These are phyloP conservation scores for Drosophila mimetica DNA, from an alignment of 2,888 invertebrate species.

Conservation along the genomic window DNA sequence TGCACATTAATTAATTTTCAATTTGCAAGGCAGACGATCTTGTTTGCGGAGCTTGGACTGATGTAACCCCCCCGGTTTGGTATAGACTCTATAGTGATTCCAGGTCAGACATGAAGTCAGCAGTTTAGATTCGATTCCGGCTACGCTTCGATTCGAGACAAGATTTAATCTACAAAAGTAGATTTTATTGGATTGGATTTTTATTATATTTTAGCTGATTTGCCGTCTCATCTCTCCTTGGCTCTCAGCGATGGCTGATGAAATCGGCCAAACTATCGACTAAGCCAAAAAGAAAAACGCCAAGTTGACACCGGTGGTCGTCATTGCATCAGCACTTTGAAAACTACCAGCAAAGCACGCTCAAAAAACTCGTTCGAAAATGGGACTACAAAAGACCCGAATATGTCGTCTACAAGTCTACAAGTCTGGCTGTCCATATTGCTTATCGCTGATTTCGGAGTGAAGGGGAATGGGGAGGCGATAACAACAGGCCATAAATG, in stretches of 20 bases:
- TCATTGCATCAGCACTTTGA: slow-evolving; percentile 47
- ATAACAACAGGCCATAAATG: slow-evolving; percentile 36
- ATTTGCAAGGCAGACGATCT: slow-evolving; percentile 44
- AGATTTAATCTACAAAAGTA: slow-evolving; percentile 4
- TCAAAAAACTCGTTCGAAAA: slow-evolving; percentile 28
- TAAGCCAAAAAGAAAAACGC: slow-evolving; percentile 22
- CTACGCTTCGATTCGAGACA: not conserved
- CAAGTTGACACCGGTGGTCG: slow-evolving; percentile 12
- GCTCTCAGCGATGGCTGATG: slow-evolving; percentile 33
- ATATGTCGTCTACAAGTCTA: slow-evolving; percentile 31
- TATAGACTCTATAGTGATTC: too few relatives aligned
- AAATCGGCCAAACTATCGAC: slow-evolving; percentile 30
- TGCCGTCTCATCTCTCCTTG: slow-evolving; percentile 5
- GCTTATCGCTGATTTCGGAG: slow-evolving; percentile 1
- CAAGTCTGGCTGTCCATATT: slow-evolving; percentile 17
- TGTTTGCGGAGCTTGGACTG: slow-evolving; percentile 5
- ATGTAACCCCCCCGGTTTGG: slow-evolving; percentile 15
- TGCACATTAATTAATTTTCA: slow-evolving; percentile 29
- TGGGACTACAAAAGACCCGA: slow-evolving; percentile 1
- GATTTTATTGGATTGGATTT: not conserved
- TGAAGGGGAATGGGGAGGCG: not conserved
- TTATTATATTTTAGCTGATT: not conserved
- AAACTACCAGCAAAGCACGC: not conserved
- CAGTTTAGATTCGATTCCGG: slow-evolving; percentile 19
- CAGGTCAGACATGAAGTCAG: slow-evolving; percentile 33